Percentiles rank a stretch among this genome's conserved stretches.
phyloP scores from a whole-genome alignment of 2,113 vertebrate genomes.

The Cyrtonyx montezumae region DNA sequence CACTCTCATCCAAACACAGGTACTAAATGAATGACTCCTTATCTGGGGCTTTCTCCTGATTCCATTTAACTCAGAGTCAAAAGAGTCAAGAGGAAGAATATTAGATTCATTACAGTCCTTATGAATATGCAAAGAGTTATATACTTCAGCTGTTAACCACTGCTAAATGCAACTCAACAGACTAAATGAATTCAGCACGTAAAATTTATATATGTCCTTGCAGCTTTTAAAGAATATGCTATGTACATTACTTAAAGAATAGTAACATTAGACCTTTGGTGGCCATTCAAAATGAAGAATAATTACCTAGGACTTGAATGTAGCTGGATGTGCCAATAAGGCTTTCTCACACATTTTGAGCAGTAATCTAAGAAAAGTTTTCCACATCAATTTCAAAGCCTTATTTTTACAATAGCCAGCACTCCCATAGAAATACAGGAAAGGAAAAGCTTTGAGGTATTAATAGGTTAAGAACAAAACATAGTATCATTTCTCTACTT shows the following conservation, averaged over 20 bases:
- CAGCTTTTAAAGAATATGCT: background rate
- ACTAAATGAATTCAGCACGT: background rate
- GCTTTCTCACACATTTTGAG: background rate
- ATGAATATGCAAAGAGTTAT: background rate
- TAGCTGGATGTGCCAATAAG: background rate
- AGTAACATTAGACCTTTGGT: background rate
- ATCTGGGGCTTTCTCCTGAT: background rate
- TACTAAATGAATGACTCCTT: background rate
- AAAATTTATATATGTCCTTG: background rate
- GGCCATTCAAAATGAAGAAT: background rate
- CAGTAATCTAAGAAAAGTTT: background rate
- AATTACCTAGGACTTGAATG: background rate
- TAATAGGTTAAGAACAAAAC: background rate
- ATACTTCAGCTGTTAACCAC: background rate
- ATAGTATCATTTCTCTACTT: background rate
- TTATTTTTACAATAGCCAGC: background rate
- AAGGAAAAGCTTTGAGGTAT: background rate
- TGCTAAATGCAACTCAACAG: background rate
- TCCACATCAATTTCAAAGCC: background rate
- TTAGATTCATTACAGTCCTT: background rate
- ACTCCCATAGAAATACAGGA: background rate
- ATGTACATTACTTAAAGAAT: background rate
- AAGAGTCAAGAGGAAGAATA: background rate
- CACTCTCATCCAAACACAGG: background rate
- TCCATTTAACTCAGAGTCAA: background rate